A percentile compares a stretch with the other conserved stretches of the same genome.
Conservation (phyloP, 2,888 invertebrate species). For the Gnatocerus cornutus region DNA sequence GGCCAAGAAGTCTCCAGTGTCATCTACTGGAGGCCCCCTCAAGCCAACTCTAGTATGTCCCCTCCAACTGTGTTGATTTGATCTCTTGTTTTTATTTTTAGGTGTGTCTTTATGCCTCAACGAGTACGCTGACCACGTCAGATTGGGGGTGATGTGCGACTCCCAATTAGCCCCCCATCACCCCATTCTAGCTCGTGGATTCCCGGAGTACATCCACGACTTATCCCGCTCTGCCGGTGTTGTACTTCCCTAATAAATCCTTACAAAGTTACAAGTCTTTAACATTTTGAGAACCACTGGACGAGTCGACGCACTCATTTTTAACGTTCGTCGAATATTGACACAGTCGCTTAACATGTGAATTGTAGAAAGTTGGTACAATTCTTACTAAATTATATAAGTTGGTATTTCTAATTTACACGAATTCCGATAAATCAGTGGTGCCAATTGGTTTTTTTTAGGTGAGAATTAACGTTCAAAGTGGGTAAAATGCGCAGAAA, state of each 20-base stretch:
- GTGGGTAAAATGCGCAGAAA: too few relatives aligned
- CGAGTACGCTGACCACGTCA: constrained; percentile 78
- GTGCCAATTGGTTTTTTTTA: constrained; percentile 24
- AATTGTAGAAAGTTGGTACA: background rate
- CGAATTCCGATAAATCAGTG: constrained; percentile 6
- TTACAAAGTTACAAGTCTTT: background rate
- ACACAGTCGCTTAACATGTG: constrained; percentile 4
- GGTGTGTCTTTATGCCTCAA: constrained; percentile 83
- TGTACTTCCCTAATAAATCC: constrained; percentile 7
- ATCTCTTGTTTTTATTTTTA: constrained; percentile 66
- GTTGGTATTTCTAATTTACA: constrained; percentile 12
- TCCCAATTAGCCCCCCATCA: constrained; percentile 81
- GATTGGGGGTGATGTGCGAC: constrained; percentile 82
- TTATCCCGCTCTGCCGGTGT: constrained; percentile 58
- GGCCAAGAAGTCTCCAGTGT: constrained; percentile 78
- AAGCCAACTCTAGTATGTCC: constrained; percentile 82
- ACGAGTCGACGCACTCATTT: constrained; percentile 14
- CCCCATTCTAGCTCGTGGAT: constrained; percentile 72
- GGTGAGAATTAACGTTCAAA: background rate
- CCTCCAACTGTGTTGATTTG: constrained; percentile 11
- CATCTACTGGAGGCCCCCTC: constrained; percentile 83
- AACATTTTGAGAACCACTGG: constrained; percentile 19
- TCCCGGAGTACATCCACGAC: constrained; percentile 66
- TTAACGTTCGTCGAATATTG: background rate
- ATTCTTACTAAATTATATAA: background rate